Evolutionary conservation across 1,140 invertebrate species (phyloP).

Genomic region (Stenopsyche tienmushanensis): DNA sequence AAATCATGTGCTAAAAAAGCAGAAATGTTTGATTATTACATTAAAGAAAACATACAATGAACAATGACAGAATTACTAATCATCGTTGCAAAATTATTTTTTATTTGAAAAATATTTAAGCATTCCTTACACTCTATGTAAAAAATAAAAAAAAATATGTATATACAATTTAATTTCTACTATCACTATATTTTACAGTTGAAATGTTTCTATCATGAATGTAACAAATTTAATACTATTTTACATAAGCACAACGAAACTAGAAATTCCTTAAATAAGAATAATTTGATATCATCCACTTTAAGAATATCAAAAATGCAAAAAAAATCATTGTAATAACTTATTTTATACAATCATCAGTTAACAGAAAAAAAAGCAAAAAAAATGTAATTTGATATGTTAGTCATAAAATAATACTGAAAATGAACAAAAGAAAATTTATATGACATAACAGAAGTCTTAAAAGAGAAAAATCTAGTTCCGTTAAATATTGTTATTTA

Average conservation of each 20-base stretch:
- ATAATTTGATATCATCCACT: background rate
- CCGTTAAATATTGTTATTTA: background rate
- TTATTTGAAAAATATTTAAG: too few relatives aligned
- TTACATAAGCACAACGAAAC: constrained; percentile 4
- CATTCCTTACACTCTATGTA: constrained; percentile 3
- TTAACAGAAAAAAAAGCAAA: background rate
- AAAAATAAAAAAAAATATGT: constrained; percentile 15
- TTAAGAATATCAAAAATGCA: background rate
- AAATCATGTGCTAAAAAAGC: background rate
- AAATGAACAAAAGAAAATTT: background rate
- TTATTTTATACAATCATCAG: background rate
- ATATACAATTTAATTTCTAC: constrained; percentile 14
- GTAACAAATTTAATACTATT: constrained; percentile 26
- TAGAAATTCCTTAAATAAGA: constrained; percentile 6
- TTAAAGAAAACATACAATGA: too few relatives aligned
- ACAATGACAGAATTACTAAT: too few relatives aligned
- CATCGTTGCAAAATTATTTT: too few relatives aligned
- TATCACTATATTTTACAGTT: constrained; percentile 17
- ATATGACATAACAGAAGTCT: background rate
- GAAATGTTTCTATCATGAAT: constrained; percentile 25
- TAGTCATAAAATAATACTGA: constrained; percentile 14
- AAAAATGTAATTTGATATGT: background rate
- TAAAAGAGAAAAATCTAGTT: background rate
- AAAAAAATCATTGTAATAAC: background rate
- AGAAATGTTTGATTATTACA: too few relatives aligned